Conservation (phyloP, 2,888 invertebrate genomes). For the Hypercompe scribonia region DNA sequence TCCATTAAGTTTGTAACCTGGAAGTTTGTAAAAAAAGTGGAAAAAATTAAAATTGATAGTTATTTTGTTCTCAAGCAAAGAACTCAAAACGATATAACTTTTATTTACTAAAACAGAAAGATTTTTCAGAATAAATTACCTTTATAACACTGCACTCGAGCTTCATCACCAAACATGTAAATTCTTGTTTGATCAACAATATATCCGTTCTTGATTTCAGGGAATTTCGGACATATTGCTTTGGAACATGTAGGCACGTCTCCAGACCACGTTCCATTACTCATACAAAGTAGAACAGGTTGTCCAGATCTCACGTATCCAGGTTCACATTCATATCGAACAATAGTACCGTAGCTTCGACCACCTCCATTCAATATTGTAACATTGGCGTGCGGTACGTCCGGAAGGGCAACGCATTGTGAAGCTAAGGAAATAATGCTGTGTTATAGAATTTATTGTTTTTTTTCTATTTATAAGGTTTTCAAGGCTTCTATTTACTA, state of each 20-base stretch:
- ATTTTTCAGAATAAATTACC: conserved; percentile 56
- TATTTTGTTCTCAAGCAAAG: background rate
- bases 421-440: conserved; percentile 88
- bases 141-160: conserved; percentile 95
- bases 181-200: conserved; percentile 92
- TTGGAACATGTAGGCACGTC: conserved; percentile 95
- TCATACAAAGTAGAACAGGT: conserved; percentile 97
- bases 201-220: conserved; percentile 94
- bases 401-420: conserved; percentile 94
- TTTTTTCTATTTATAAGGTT: background rate
- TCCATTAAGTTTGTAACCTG: conserved; percentile 94
- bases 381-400: conserved; percentile 95
- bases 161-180: conserved; percentile 96
- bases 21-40: conserved; percentile 27
- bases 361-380: conserved; percentile 96
- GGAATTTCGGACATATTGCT: conserved; percentile 90
- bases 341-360: conserved; percentile 96
- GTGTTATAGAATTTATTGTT: background rate
- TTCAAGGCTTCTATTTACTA: background rate
- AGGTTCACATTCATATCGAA: conserved; percentile 96
- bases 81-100: too few relatives aligned
- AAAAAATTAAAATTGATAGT: background rate
- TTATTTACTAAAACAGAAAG: too few relatives aligned
- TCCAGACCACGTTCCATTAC: conserved; percentile 98
- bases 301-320: conserved; percentile 95